A percentile compares a stretch with the other conserved stretches of the same genome.
Conservation (phyloP, 2,888 invertebrate species). For the Drosophila aldrichi region DNA sequence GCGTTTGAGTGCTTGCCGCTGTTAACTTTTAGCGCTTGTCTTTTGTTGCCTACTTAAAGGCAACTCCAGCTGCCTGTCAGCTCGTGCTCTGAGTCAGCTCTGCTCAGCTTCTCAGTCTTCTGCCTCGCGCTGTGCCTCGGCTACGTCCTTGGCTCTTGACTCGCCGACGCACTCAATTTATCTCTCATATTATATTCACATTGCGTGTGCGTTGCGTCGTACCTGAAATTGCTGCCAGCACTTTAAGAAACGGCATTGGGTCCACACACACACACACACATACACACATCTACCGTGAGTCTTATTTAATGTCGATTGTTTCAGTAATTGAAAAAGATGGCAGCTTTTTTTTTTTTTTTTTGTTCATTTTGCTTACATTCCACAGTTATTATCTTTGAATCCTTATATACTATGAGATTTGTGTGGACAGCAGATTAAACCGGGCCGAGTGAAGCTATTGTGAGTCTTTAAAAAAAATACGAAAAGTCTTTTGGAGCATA, state of each 20-base stretch:
- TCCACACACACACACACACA: slow-evolving; percentile 21
- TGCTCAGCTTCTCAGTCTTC: background rate
- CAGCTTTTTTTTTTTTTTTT: too few relatives aligned
- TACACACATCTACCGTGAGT: slow-evolving; percentile 26
- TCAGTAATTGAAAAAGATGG: slow-evolving; percentile 22
- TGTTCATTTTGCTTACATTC: slow-evolving; percentile 8
- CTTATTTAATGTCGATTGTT: slow-evolving; percentile 44
- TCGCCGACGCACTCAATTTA: slow-evolving; percentile 63
- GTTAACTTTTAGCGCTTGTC: slow-evolving; percentile 64
- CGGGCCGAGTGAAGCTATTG: background rate
- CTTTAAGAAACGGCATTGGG: slow-evolving; percentile 36
- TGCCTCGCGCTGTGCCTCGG: background rate
- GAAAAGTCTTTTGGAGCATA: background rate
- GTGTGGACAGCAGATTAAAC: background rate
- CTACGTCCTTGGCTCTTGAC: slow-evolving; percentile 22
- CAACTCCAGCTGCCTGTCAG: slow-evolving; percentile 1
- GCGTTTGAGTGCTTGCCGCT: slow-evolving; percentile 52
- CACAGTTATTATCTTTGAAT: background rate
- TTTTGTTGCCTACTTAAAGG: slow-evolving; percentile 67
- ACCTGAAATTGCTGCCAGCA: slow-evolving; percentile 60
- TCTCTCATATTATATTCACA: slow-evolving; percentile 70
- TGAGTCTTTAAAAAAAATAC: background rate
- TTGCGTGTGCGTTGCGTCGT: slow-evolving; percentile 55
- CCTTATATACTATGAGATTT: background rate
- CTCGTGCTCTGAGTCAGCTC: background rate